A percentile compares a stretch with the other conserved stretches of the same genome.
These are phyloP conservation scores for Euschistus heros DNA, from an alignment of 1,140 invertebrate species.

Conservation along the genomic window DNA sequence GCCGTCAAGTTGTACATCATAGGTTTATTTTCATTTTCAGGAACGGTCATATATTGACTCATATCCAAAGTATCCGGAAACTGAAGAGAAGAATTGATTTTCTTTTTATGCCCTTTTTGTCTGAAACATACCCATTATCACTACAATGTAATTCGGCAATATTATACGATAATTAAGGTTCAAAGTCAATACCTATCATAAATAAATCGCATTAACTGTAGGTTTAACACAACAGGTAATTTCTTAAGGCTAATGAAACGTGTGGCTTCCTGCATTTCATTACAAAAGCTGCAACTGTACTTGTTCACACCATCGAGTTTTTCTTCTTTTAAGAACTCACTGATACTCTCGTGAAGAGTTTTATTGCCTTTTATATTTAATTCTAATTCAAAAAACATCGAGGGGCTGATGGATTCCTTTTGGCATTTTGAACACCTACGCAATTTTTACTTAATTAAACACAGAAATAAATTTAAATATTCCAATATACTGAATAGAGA, in stretches of 20 bases:
- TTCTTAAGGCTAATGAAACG: constrained; percentile 46
- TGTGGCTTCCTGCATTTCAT: constrained; percentile 50
- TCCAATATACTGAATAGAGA: background rate
- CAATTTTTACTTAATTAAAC: constrained; percentile 17
- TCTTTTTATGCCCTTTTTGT: constrained; percentile 52
- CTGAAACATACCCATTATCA: constrained; percentile 35
- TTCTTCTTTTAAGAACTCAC: constrained; percentile 53
- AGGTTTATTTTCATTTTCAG: constrained; percentile 29
- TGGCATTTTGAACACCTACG: constrained; percentile 49
- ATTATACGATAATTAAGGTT: background rate
- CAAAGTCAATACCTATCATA: constrained; percentile 45
- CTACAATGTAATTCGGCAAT: background rate
- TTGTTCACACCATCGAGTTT: constrained; percentile 53
- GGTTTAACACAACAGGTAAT: constrained; percentile 58
- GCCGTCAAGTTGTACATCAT: constrained; percentile 51
- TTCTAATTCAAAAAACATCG: constrained; percentile 56
- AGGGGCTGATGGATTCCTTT: constrained; percentile 44
- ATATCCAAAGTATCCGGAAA: constrained; percentile 60
- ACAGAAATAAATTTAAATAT: background rate
- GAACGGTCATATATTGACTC: constrained; percentile 41
- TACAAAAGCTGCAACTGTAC: constrained; percentile 51
- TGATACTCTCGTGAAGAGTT: constrained; percentile 48
- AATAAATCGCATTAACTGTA: constrained; percentile 56
- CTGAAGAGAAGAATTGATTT: constrained; percentile 52
- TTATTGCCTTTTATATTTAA: constrained; percentile 46